Conservation (phyloP, 2,888 invertebrate genomes). For the Tribolium freemani region DNA sequence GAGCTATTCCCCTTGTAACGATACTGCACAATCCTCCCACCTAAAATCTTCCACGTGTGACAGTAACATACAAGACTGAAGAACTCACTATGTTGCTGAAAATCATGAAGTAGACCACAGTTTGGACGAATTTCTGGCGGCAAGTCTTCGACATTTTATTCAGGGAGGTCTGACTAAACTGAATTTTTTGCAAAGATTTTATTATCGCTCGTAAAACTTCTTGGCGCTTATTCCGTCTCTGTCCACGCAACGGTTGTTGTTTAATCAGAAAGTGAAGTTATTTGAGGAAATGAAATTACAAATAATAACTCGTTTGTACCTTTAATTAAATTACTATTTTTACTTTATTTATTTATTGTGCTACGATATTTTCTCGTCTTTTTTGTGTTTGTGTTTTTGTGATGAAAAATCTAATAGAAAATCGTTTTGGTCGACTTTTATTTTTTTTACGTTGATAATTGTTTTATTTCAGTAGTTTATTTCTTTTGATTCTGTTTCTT, state of each 20-base stretch:
- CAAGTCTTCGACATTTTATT: conserved; percentile 10
- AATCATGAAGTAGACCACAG: conserved; percentile 8
- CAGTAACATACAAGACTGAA: not conserved
- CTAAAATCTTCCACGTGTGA: not conserved
- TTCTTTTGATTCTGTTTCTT: too few relatives aligned
- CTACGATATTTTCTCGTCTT: too few relatives aligned
- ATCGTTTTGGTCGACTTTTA: too few relatives aligned
- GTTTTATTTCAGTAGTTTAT: too few relatives aligned
- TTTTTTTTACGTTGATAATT: too few relatives aligned
- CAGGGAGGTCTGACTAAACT: not conserved
- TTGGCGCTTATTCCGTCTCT: conserved; percentile 15
- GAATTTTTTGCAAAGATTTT: conserved; percentile 13
- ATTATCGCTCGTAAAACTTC: conserved; percentile 25
- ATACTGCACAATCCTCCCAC: conserved; percentile 14
- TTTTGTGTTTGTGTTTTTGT: too few relatives aligned
- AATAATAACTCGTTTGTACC: too few relatives aligned
- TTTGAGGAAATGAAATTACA: too few relatives aligned
- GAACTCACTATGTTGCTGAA: conserved; percentile 10
- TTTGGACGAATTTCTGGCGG: conserved; percentile 1
- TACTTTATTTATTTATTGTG: too few relatives aligned
- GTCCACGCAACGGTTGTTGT: not conserved
- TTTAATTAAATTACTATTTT: too few relatives aligned
- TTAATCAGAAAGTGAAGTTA: not conserved
- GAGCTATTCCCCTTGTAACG: conserved; percentile 13
- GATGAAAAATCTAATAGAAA: too few relatives aligned